A percentile compares a stretch with the other conserved stretches of the same genome.
Evolutionary conservation across 2,888 invertebrate species (phyloP).

Genomic region (Pollenia labialis): DNA sequence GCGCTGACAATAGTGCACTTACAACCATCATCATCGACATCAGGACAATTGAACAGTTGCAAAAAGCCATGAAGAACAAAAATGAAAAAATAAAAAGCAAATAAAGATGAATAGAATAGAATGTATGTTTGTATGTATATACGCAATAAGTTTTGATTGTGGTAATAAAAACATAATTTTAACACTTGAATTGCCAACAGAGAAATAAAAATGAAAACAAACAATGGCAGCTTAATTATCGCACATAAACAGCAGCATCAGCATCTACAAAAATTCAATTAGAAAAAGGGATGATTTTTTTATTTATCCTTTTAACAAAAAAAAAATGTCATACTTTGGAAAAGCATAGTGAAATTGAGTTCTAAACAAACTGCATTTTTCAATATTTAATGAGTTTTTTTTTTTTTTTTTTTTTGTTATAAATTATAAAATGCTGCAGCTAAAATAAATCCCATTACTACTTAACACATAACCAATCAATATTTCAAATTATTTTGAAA

Average conservation of each 20-base stretch:
- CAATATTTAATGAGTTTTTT: constrained; percentile 8
- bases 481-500: constrained; percentile 11
- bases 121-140: background rate
- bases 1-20: constrained; percentile 58
- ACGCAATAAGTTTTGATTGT: constrained; percentile 69
- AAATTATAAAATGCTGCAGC: constrained; percentile 12
- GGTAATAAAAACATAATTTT: constrained; percentile 73
- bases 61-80: constrained; percentile 47
- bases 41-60: constrained; percentile 51
- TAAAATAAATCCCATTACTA: background rate
- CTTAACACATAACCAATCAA: background rate
- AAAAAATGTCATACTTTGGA: constrained; percentile 20
- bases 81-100: constrained; percentile 16
- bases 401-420: background rate
- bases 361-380: constrained; percentile 16
- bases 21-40: background rate
- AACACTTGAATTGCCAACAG: constrained; percentile 55
- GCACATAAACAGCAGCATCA: constrained; percentile 41
- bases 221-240: constrained; percentile 71
- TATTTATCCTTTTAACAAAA: background rate
- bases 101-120: background rate
- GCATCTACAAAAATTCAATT: constrained; percentile 40
- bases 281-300: constrained; percentile 33
- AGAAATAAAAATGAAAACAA: constrained; percentile 39
- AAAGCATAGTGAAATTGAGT: background rate